These are phyloP conservation scores for Gasterosteus nipponicus DNA, from an alignment of 2,113 vertebrate species.

Conservation along the genomic window DNA sequence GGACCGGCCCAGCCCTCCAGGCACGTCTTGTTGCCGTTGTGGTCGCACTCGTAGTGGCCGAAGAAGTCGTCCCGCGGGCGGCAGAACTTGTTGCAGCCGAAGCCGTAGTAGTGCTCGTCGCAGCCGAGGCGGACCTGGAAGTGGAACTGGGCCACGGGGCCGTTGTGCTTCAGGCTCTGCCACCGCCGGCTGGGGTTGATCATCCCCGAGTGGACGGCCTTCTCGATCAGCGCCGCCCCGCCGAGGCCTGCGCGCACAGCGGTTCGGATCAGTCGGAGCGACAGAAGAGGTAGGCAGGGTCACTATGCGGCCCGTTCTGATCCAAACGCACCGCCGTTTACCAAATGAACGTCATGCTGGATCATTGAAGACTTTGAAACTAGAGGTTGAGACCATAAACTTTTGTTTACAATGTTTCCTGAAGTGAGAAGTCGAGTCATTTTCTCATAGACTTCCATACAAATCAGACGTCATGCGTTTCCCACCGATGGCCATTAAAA, in stretches of 20 bases:
- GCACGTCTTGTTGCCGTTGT: slow-evolving; percentile 93
- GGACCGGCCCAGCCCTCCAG: slow-evolving; percentile 91
- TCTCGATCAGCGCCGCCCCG: slow-evolving; percentile 85
- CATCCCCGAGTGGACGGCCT: slow-evolving; percentile 90
- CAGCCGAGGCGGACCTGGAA: slow-evolving; percentile 90
- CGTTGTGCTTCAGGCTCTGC: slow-evolving; percentile 87
- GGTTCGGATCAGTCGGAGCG: background rate
- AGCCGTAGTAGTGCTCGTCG: slow-evolving; percentile 91
- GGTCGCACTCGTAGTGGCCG: slow-evolving; percentile 91
- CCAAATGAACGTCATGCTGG: background rate
- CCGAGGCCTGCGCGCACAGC: slow-evolving; percentile 72
- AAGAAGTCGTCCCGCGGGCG: slow-evolving; percentile 93
- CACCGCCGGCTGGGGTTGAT: slow-evolving; percentile 90
- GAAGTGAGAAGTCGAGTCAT: background rate
- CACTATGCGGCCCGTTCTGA: background rate
- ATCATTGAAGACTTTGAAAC: background rate
- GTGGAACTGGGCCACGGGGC: slow-evolving; percentile 85
- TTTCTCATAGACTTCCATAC: background rate
- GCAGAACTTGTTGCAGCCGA: slow-evolving; percentile 93
- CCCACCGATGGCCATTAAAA: background rate
- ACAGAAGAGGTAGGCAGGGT: too few relatives aligned
- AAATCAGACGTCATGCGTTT: background rate
- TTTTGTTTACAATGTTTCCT: background rate
- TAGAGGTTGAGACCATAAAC: background rate
- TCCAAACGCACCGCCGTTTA: background rate